Percentiles rank a stretch among this genome's conserved stretches.
phyloP scores from a whole-genome alignment of 2,797 vertebrate genomes.

The Ammospiza maritima region DNA sequence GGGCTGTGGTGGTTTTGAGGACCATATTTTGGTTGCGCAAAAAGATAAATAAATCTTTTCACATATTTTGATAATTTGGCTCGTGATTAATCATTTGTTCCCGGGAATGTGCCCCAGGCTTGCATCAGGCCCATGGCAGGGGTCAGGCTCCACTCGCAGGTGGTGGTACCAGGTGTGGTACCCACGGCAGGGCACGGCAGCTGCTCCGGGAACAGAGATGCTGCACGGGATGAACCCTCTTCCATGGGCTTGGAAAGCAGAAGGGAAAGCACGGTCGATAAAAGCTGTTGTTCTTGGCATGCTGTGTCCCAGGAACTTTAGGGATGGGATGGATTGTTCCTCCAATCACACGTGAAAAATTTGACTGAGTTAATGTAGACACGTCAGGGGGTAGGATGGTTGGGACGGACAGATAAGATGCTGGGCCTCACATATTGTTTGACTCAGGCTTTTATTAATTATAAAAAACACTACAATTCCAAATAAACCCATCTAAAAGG shows the following conservation, averaged over 20 bases:
- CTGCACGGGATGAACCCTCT: no score
- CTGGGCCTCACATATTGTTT: background rate
- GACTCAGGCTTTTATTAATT: background rate
- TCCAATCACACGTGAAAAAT: background rate
- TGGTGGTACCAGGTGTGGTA: no score
- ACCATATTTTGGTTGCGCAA: no score
- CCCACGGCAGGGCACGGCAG: accelerated
- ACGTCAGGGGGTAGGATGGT: no score
- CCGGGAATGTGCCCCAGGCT: accelerated
- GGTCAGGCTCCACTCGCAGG: no score
- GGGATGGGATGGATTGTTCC: background rate
- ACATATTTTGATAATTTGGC: no score
- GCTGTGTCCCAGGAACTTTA: accelerated
- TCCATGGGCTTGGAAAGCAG: background rate
- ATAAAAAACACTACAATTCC: background rate
- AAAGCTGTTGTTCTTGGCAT: accelerated
- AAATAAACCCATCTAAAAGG: background rate
- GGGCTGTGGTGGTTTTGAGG: no score
- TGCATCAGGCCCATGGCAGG: accelerated
- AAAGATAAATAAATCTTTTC: no score
- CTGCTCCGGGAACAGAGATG: no score
- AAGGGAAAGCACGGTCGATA: background rate
- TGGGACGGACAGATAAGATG: background rate
- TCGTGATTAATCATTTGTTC: no score
- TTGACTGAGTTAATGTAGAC: background rate